Percentiles rank a stretch among this genome's conserved stretches.
phyloP scores from a whole-genome alignment of 2,113 vertebrate genomes.

The Corythoichthys haematopterus region DNA sequence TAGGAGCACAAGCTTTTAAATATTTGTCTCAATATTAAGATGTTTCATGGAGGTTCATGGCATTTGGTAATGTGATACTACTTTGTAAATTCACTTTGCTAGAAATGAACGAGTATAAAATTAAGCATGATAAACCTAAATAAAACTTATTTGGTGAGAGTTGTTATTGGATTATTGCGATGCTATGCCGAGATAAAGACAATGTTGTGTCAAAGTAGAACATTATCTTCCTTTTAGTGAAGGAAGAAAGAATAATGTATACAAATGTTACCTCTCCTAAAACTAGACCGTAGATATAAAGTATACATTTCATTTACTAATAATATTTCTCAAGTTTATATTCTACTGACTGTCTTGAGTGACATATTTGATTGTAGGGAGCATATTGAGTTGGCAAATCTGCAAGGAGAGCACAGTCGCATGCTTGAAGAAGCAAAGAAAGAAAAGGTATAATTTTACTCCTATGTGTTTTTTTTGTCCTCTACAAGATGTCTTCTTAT shows the following conservation, averaged over 20 bases:
- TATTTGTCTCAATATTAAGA: neutral
- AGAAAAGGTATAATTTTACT: conserved; percentile 83
- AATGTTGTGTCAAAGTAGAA: no score
- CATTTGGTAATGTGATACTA: neutral
- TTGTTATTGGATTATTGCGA: neutral
- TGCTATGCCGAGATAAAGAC: no score
- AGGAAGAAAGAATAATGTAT: neutral
- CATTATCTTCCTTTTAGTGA: neutral
- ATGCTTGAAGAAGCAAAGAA: conserved; percentile 85
- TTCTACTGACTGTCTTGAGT: neutral
- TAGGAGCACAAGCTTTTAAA: neutral
- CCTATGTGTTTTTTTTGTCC: neutral
- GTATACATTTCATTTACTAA: conserved; percentile 1
- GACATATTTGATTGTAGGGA: conserved; percentile 65
- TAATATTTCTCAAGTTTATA: neutral
- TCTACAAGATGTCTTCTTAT: neutral
- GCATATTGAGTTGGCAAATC: conserved; percentile 85
- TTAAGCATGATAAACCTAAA: neutral
- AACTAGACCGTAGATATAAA: neutral
- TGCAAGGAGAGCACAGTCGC: conserved; percentile 84
- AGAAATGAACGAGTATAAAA: neutral
- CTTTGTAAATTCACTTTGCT: neutral
- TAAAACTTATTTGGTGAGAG: neutral
- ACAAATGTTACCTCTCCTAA: neutral
- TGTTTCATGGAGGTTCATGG: neutral